Percentiles rank a stretch among this genome's conserved stretches.
Evolutionary conservation across 1,140 invertebrate genomes (phyloP).

Genomic region (Sycophila sp.): DNA sequence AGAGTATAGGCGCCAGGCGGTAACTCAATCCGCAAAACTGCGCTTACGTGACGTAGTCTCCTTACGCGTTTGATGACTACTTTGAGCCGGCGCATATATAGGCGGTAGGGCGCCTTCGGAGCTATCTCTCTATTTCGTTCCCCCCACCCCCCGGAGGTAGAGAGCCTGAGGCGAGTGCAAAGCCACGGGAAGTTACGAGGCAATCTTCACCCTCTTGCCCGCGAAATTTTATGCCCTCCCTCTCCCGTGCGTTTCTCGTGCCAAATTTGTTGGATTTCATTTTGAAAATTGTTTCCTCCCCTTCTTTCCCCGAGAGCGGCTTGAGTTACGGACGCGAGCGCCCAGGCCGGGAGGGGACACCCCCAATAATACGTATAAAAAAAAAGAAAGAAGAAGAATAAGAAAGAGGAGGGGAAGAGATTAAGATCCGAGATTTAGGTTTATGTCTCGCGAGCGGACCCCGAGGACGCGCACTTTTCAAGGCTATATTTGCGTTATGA

Average conservation of each 20-base stretch:
- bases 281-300: slow-evolving; percentile 32
- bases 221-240: slow-evolving; percentile 27
- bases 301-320: neutral
- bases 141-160: neutral
- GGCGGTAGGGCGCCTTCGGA: neutral
- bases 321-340: neutral
- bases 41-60: slow-evolving; percentile 32
- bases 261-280: slow-evolving; percentile 38
- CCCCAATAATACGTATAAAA: slow-evolving; percentile 5
- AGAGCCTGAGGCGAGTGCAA: neutral
- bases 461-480: slow-evolving; percentile 4
- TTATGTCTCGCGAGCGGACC: neutral
- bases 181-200: slow-evolving; percentile 27
- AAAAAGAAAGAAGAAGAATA: neutral
- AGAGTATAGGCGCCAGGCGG: neutral
- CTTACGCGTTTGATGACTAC: slow-evolving; percentile 29
- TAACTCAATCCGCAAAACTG: slow-evolving; percentile 23
- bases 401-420: neutral
- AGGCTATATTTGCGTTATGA: neutral
- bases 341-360: no score
- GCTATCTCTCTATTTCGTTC: slow-evolving; percentile 3
- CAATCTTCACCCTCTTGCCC: slow-evolving; percentile 29
- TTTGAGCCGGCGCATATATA: slow-evolving; percentile 12
- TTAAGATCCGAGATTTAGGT: slow-evolving; percentile 24
- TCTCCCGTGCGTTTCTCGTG: slow-evolving; percentile 9